Conservation (phyloP, 1,140 invertebrate species). For the Luehdorfia chinensis region DNA sequence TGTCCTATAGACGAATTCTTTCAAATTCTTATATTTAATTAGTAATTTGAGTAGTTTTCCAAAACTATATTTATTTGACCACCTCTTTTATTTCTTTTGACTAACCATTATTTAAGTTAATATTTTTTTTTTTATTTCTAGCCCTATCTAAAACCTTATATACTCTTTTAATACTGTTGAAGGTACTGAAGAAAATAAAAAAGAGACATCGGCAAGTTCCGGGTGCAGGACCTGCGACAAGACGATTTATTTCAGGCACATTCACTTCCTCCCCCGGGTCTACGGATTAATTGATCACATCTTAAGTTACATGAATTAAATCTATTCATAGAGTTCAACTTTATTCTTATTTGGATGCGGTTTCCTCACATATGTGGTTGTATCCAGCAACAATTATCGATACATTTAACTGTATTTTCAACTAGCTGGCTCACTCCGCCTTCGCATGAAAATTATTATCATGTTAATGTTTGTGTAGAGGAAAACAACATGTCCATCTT, state of each 20-base stretch:
- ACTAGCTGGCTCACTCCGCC: too few species aligned
- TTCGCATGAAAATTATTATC: too few species aligned
- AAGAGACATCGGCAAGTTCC: slow-evolving; percentile 42
- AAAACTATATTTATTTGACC: too few species aligned
- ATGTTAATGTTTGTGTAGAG: too few species aligned
- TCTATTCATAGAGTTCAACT: slow-evolving; percentile 28
- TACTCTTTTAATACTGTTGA: not conserved
- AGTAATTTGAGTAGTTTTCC: too few species aligned
- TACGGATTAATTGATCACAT: slow-evolving; percentile 56
- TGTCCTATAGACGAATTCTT: too few species aligned
- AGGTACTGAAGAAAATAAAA: slow-evolving; percentile 46
- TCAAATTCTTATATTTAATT: too few species aligned
- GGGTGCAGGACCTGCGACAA: slow-evolving; percentile 49
- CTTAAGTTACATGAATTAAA: slow-evolving; percentile 54
- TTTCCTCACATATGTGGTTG: not conserved
- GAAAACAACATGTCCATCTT: too few species aligned
- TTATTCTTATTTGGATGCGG: slow-evolving; percentile 2
- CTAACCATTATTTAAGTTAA: too few species aligned
- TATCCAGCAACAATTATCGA: too few species aligned
- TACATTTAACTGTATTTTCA: too few species aligned
- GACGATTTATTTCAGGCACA: slow-evolving; percentile 46
- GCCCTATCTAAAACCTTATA: not conserved
- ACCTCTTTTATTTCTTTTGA: too few species aligned
- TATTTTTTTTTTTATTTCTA: not conserved
- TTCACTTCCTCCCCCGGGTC: slow-evolving; percentile 21